Conservation (phyloP, 2,113 vertebrate genomes). For the Pseudorasbora parva region DNA sequence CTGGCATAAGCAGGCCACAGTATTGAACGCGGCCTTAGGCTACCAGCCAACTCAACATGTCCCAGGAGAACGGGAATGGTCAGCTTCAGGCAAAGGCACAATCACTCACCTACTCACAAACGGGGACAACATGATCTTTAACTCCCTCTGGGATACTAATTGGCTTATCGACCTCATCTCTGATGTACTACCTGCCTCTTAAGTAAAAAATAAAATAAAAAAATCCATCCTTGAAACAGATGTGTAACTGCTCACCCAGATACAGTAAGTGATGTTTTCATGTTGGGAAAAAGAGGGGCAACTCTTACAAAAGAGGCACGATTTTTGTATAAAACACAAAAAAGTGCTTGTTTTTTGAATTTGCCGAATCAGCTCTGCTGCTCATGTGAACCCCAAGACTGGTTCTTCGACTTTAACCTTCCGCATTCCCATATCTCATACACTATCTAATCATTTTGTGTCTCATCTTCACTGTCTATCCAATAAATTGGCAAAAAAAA, state of each 20-base stretch:
- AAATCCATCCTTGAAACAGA: conserved; percentile 5
- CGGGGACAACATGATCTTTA: conserved; percentile 13
- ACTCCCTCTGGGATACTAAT: conserved; percentile 26
- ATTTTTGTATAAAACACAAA: not conserved
- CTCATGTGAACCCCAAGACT: not conserved
- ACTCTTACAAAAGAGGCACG: not conserved
- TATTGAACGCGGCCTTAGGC: conserved; percentile 19
- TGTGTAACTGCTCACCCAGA: not conserved
- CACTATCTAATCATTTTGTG: not conserved
- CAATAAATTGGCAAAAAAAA: not conserved
- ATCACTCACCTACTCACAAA: conserved; percentile 15
- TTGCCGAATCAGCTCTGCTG: not conserved
- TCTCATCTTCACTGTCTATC: not conserved
- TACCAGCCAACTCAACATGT: conserved; percentile 2
- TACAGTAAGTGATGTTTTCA: not conserved
- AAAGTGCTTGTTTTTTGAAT: not conserved
- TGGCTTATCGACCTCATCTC: conserved; percentile 33
- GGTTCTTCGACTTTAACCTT: not conserved
- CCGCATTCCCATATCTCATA: not conserved
- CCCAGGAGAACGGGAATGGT: conserved; percentile 25
- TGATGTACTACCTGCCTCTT: conserved; percentile 11
- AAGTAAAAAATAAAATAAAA: not conserved
- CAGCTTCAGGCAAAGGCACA: conserved; percentile 20
- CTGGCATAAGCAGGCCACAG: conserved; percentile 5
- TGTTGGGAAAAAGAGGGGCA: not conserved